Evolutionary conservation across 53 echinoderm and acorn worm species (phyloP).

Genomic region (Paracentrotus lividus): DNA sequence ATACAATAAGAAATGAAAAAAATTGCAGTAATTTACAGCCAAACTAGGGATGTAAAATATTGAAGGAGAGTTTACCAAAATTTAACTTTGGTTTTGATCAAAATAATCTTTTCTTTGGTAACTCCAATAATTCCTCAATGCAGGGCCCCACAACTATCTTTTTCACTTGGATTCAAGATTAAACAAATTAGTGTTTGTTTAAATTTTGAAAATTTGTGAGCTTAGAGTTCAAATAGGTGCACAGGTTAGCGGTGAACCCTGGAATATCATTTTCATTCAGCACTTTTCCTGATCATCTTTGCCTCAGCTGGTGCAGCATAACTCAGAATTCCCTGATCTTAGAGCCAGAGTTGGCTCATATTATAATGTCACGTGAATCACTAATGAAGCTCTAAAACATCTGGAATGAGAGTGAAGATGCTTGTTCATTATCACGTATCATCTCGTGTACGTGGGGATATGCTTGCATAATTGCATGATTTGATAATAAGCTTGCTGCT

Average conservation of each 20-base stretch:
- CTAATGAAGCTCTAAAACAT: constrained; percentile 33
- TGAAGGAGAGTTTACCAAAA: too few species aligned
- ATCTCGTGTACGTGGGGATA: background rate
- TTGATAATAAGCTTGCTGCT: background rate
- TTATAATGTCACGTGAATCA: background rate
- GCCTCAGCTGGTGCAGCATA: constrained; percentile 15
- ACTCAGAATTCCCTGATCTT: background rate
- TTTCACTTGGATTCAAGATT: too few species aligned
- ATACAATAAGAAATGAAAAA: background rate
- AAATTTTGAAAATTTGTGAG: too few species aligned
- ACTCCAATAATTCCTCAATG: background rate
- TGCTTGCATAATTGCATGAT: constrained; percentile 16
- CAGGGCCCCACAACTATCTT: too few species aligned
- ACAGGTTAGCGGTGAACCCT: too few species aligned
- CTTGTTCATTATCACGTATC: background rate
- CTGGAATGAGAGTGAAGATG: background rate
- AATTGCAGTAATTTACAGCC: too few species aligned
- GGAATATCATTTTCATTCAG: background rate
- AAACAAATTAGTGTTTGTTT: too few species aligned
- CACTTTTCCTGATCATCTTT: background rate
- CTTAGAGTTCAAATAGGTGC: too few species aligned
- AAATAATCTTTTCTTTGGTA: background rate
- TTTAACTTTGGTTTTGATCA: too few species aligned
- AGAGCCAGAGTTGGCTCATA: background rate
- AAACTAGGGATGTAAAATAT: too few species aligned